Evolutionary conservation across 1,140 invertebrate genomes (phyloP).

Genomic region (Zaprionus nigranus): DNA sequence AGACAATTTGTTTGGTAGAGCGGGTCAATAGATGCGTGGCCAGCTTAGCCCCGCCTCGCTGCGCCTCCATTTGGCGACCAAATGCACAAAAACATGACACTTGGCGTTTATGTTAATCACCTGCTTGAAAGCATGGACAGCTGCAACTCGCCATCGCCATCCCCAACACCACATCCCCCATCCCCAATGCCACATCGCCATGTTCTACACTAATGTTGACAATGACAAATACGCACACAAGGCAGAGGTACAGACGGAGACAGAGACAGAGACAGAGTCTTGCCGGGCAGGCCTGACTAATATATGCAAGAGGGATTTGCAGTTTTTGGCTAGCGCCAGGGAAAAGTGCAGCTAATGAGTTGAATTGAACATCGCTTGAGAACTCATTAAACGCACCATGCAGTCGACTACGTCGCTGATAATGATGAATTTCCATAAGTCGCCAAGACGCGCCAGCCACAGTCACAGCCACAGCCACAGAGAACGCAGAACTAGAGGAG

Average conservation of each 20-base stretch:
- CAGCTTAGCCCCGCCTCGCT: constrained; percentile 22
- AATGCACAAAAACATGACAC: constrained; percentile 79
- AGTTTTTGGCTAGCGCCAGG: constrained; percentile 62
- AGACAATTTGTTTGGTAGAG: constrained; percentile 59
- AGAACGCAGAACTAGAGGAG: constrained; percentile 37
- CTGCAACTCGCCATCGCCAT: constrained; percentile 46
- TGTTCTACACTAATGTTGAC: constrained; percentile 83
- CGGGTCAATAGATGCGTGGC: constrained; percentile 39
- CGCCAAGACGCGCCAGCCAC: constrained; percentile 61
- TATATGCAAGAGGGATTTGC: constrained; percentile 64
- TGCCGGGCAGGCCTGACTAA: constrained; percentile 11
- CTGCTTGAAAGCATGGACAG: constrained; percentile 80
- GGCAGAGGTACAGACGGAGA: neutral
- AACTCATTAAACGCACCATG: constrained; percentile 74
- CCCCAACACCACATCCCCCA: constrained; percentile 7
- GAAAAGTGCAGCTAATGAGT: constrained; percentile 80
- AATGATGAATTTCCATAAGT: constrained; percentile 83
- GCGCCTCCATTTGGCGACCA: constrained; percentile 14
- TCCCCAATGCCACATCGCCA: constrained; percentile 37
- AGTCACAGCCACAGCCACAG: neutral
- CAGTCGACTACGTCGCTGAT: constrained; percentile 38
- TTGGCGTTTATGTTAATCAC: constrained; percentile 84
- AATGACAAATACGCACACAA: constrained; percentile 84
- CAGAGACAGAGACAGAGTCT: constrained; percentile 13
- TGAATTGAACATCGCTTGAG: constrained; percentile 80